These are phyloP conservation scores for Ellobius talpinus DNA, from an alignment of 2,113 vertebrate genomes.

Conservation along the genomic window DNA sequence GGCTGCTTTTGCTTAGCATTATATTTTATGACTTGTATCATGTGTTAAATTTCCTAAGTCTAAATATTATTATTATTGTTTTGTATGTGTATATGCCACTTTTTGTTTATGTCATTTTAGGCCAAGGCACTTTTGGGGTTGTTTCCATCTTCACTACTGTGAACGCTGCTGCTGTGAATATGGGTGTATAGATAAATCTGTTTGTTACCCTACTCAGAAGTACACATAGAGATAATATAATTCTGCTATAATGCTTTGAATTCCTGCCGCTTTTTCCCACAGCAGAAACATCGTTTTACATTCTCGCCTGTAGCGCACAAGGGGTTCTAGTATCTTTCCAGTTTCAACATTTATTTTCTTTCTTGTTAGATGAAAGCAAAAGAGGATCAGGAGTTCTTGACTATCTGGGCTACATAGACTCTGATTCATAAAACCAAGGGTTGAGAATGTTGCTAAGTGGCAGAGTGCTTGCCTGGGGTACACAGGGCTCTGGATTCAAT, in stretches of 20 bases:
- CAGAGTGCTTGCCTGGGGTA: not conserved
- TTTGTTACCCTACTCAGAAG: not conserved
- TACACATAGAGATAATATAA: not conserved
- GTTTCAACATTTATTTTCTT: not conserved
- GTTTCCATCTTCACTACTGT: not conserved
- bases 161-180: not conserved
- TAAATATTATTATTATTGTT: not conserved
- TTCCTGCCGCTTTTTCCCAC: not conserved
- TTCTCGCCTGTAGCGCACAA: not conserved
- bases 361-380: not conserved
- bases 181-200: not conserved
- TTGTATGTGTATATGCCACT: not conserved
- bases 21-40: not conserved
- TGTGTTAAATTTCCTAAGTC: not conserved
- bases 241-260: not conserved
- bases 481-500: not conserved
- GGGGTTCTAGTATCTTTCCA: not conserved
- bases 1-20: not conserved
- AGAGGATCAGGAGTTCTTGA: not conserved
- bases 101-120: not conserved
- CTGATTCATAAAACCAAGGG: not conserved
- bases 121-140: not conserved
- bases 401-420: not conserved
- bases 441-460: not conserved
- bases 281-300: not conserved